These are phyloP conservation scores for Danio aesculapii DNA, from an alignment of 2,797 vertebrate species.

Conservation along the genomic window DNA sequence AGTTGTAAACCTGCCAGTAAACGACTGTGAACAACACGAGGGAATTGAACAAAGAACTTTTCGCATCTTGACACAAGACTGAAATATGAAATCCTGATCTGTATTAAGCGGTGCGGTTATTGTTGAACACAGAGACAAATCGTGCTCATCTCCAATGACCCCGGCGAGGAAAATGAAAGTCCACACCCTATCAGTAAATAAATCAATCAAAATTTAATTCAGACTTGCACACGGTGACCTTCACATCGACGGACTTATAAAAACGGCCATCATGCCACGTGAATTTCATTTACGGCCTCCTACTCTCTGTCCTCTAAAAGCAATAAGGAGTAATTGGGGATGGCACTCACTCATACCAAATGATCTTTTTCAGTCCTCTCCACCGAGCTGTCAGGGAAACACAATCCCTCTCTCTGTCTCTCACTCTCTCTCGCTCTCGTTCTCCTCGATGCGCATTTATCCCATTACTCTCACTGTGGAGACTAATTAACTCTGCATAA, in stretches of 20 bases:
- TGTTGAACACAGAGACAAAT: slow-evolving; percentile 55
- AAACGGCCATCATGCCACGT: slow-evolving; percentile 55
- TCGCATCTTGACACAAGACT: slow-evolving; percentile 30
- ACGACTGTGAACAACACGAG: neutral
- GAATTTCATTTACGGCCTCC: slow-evolving; percentile 60
- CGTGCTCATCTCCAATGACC: slow-evolving; percentile 52
- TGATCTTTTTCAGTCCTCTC: slow-evolving; percentile 56
- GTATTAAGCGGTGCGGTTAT: slow-evolving; percentile 31
- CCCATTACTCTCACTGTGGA: slow-evolving; percentile 53
- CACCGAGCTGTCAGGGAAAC: slow-evolving; percentile 47
- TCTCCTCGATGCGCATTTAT: slow-evolving; percentile 45
- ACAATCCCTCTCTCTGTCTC: slow-evolving; percentile 22
- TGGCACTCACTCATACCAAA: slow-evolving; percentile 62
- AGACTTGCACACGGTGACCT: slow-evolving; percentile 52
- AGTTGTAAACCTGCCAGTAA: neutral
- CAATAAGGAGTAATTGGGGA: slow-evolving; percentile 64
- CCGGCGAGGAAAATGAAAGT: slow-evolving; percentile 58
- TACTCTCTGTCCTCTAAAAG: slow-evolving; percentile 58
- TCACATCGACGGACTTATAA: slow-evolving; percentile 55
- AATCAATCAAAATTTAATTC: slow-evolving; percentile 66
- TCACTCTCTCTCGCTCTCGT: slow-evolving; percentile 1
- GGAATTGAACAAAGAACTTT: slow-evolving; percentile 7
- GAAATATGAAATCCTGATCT: slow-evolving; percentile 47
- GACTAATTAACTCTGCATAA: slow-evolving; percentile 62
- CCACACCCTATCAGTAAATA: slow-evolving; percentile 59